These are phyloP conservation scores for Nephrotoma guestfalica DNA, from an alignment of 2,888 invertebrate genomes.

Conservation along the genomic window DNA sequence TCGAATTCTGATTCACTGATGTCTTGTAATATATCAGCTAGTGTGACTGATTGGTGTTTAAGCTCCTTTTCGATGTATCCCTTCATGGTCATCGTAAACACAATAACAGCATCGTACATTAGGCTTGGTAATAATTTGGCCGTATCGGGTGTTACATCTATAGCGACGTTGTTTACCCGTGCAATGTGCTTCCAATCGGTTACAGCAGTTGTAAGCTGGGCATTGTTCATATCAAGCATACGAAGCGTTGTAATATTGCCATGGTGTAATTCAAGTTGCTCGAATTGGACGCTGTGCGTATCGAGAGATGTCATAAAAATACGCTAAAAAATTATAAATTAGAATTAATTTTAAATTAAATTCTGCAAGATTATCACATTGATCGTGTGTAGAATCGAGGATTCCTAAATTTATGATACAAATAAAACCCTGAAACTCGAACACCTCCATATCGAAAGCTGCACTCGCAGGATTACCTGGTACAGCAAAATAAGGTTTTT, in stretches of 20 bases:
- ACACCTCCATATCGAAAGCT: no score
- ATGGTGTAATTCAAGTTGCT: slow-evolving; percentile 32
- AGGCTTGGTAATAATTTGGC: neutral
- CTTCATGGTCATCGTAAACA: neutral
- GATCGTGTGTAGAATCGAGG: no score
- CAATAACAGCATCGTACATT: neutral
- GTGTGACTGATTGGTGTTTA: no score
- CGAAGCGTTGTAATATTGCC: slow-evolving; percentile 30
- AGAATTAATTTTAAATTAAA: neutral
- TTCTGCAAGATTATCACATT: no score
- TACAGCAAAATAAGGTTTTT: no score
- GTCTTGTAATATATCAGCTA: neutral
- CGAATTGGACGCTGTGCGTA: slow-evolving; percentile 33
- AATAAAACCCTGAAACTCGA: no score
- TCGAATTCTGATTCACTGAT: neutral
- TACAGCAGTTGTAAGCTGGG: neutral
- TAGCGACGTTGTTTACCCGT: neutral
- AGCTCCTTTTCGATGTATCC: no score
- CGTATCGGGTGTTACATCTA: neutral
- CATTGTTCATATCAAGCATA: slow-evolving; percentile 24
- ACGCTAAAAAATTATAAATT: slow-evolving; percentile 31
- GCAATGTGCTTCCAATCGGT: neutral
- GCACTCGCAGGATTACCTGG: no score
- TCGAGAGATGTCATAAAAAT: slow-evolving; percentile 38
- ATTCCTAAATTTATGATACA: no score